Evolutionary conservation across 1,140 invertebrate species (phyloP), one percentile per base, ranked within the genome.

Genomic region (Bombus confusus): DNA sequence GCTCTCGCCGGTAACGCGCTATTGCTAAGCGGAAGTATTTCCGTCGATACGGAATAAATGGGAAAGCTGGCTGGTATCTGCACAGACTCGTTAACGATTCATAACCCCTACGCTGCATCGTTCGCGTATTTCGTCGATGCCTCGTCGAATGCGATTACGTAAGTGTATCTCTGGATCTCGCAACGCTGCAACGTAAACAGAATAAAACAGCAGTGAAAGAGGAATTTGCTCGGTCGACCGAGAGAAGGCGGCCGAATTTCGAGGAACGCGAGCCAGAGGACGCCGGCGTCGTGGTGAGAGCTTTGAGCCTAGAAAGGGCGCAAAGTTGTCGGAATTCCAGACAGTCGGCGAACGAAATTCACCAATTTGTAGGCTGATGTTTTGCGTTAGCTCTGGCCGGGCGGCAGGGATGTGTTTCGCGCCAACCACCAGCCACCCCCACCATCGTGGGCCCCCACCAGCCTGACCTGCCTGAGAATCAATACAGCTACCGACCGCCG

Each of bases 401-500:
- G 91, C 88, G 90, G 91, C 89, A 92, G 90, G 91, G 91, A 92
- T 93, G 93, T 92, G 92, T 93, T 92, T 91, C 92, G 90, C 90
- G 83, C 86, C 89, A 85, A 90, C 88, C 86, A 83, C 76, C 73
- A 85, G 66, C 76, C 75, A 71, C 74, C 74, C 80, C 68, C 75
- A 68, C 88, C 79, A 72, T 69, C 80, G 80, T 83, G 83, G 76
- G 52, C 73, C 80, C 88, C 89, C 89, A 86, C 89, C 88, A 85
- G 68, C 83, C 77, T 88, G 92, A 91, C 89, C 90, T 92, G 90
- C 91, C 92, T 90, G 93, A 92, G 92, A 94, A 94, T 94, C 94
- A 93, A 94, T 94, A 94, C 94, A 94, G 93, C 94, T 94, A 93
- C 91, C 92, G 90, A 93, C 91, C 91, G 89, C 92, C 89, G 92